Evolutionary conservation across 2,888 invertebrate genomes (phyloP).

Genomic region (Chymomyza fuscimana): DNA sequence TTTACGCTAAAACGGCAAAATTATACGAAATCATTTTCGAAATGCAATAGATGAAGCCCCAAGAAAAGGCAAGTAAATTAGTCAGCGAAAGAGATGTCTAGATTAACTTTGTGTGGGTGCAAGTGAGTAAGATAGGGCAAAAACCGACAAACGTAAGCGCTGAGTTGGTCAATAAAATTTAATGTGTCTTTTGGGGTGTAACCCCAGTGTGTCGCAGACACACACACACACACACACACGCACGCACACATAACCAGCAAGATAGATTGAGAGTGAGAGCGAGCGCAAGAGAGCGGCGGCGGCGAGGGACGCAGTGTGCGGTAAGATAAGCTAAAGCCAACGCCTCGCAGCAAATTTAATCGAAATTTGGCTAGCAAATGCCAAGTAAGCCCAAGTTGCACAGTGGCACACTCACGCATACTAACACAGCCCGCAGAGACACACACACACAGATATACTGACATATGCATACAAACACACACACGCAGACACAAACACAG

Average conservation of each 20-base stretch:
- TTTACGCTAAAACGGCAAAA: constrained; percentile 47
- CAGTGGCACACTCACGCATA: constrained; percentile 2
- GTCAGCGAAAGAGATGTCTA: constrained; percentile 9
- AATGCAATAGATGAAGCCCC: constrained; percentile 54
- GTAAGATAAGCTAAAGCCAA: not conserved
- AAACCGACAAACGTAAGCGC: not conserved
- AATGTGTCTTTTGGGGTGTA: constrained; percentile 10
- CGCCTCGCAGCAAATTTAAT: constrained; percentile 12
- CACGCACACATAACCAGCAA: not conserved
- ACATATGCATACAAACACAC: not conserved
- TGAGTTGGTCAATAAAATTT: constrained; percentile 17
- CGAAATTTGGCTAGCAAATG: constrained; percentile 17
- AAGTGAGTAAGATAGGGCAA: not conserved
- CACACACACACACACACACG: not conserved
- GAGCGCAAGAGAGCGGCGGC: not conserved
- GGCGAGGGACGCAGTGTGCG: not conserved
- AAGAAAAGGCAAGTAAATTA: constrained; percentile 47
- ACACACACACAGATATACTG: not conserved
- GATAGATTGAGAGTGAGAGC: not conserved
- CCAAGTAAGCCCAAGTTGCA: constrained; percentile 6
- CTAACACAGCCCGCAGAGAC: not conserved
- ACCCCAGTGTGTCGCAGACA: not conserved
- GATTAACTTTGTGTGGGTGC: not conserved
- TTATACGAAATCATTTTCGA: constrained; percentile 56
- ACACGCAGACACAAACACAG: not conserved